Evolutionary conservation across 2,888 invertebrate genomes (phyloP).

Genomic region (Serripes groenlandicus): DNA sequence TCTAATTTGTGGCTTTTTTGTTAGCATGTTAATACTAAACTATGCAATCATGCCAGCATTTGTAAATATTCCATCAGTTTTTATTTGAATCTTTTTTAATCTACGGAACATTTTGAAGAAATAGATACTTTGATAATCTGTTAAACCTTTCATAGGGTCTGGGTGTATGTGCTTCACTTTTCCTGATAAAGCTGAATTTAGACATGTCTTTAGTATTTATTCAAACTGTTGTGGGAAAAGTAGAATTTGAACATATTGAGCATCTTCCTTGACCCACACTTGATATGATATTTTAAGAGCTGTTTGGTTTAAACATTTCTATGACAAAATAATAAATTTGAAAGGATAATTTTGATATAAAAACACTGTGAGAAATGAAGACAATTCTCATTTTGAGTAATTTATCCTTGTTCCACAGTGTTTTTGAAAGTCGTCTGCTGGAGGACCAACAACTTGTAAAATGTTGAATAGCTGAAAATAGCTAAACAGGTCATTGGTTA

Average conservation of each 20-base stretch:
- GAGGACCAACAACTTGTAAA: neutral
- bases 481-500: too few species aligned
- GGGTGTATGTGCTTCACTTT: too few species aligned
- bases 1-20: too few species aligned
- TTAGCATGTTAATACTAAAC: neutral
- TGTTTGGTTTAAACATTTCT: neutral
- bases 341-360: neutral
- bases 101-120: too few species aligned
- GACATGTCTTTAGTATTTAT: neutral
- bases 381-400: neutral
- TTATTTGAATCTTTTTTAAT: too few species aligned
- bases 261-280: too few species aligned
- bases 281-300: too few species aligned
- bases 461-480: too few species aligned
- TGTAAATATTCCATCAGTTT: conserved; percentile 22
- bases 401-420: neutral
- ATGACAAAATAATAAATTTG: neutral
- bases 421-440: neutral
- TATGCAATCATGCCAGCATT: conserved; percentile 16
- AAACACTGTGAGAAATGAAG: neutral
- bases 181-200: neutral
- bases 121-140: too few species aligned
- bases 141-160: too few species aligned
- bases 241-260: too few species aligned
- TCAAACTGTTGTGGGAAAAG: too few species aligned